Percentiles rank a stretch among this genome's conserved stretches.
These are phyloP conservation scores for Melozone crissalis DNA, from an alignment of 2,113 vertebrate species.

Conservation along the genomic window DNA sequence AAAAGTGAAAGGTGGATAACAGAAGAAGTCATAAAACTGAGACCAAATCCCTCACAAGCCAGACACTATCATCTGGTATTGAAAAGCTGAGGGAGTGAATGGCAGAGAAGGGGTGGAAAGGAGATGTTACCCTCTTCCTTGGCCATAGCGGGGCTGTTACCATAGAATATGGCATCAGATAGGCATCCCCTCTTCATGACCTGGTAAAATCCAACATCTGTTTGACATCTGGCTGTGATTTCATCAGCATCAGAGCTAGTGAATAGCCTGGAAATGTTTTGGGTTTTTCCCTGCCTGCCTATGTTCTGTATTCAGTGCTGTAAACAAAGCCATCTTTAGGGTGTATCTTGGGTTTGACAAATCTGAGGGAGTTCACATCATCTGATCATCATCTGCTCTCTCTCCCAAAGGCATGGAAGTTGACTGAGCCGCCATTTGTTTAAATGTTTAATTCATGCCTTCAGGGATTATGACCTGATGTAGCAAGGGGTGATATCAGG, in stretches of 20 bases:
- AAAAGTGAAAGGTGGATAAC: not conserved
- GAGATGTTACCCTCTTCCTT: not conserved
- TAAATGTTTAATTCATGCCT: constrained; percentile 13
- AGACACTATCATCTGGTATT: accelerated
- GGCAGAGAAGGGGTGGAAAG: not conserved
- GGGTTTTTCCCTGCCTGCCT: not conserved
- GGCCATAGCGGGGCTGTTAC: not conserved
- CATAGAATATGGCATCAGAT: not conserved
- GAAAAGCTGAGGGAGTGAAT: not conserved
- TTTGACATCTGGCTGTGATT: constrained; percentile 37
- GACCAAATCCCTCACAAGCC: not conserved
- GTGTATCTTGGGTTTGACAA: not conserved
- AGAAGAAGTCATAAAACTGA: not conserved
- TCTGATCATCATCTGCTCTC: not conserved
- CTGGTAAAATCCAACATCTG: constrained; percentile 10
- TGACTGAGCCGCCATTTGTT: not conserved
- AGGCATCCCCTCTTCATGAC: not conserved
- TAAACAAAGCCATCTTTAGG: constrained; percentile 24
- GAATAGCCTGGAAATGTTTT: not conserved
- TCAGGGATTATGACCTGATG: constrained; percentile 21
- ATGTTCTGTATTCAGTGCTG: not conserved
- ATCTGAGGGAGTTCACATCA: not conserved
- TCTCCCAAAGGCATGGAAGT: not conserved
- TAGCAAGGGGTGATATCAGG: not conserved
- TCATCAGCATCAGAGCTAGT: not conserved